phyloP scores from a whole-genome alignment of 2,888 invertebrate genomes.

The Leptinotarsa peninsularis region DNA sequence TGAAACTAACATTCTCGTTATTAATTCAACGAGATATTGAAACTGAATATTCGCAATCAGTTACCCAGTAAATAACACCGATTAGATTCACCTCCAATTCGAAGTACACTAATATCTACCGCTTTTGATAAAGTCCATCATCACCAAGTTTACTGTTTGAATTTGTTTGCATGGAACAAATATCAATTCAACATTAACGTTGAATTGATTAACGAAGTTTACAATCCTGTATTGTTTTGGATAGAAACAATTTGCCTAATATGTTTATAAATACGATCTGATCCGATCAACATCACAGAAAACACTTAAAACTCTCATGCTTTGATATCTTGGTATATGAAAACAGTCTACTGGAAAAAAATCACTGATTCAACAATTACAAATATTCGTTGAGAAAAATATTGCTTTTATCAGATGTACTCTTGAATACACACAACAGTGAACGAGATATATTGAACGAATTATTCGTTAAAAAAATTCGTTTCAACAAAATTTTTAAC shows the following conservation, averaged over 20 bases:
- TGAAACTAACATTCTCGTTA: background rate
- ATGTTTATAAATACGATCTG: background rate
- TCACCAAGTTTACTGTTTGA: background rate
- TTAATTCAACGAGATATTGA: background rate
- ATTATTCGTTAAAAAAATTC: too few relatives aligned
- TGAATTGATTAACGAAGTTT: background rate
- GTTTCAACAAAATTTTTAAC: too few relatives aligned
- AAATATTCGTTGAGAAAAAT: too few relatives aligned
- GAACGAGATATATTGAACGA: too few relatives aligned
- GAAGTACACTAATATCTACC: background rate
- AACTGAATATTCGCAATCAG: background rate
- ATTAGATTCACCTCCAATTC: background rate
- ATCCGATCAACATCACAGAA: background rate
- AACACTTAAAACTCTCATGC: too few relatives aligned
- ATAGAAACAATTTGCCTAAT: background rate
- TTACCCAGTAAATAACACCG: background rate
- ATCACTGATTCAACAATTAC: too few relatives aligned
- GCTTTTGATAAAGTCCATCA: background rate
- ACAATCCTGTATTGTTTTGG: background rate
- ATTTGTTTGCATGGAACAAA: constrained; percentile 4
- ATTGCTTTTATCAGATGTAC: too few relatives aligned
- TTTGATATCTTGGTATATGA: too few relatives aligned
- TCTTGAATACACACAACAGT: too few relatives aligned
- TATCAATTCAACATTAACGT: background rate
- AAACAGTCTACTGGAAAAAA: too few relatives aligned